Percentiles rank a stretch among this genome's conserved stretches.
Evolutionary conservation across 1,140 invertebrate species (phyloP).

Genomic region (Brachionus sp.): DNA sequence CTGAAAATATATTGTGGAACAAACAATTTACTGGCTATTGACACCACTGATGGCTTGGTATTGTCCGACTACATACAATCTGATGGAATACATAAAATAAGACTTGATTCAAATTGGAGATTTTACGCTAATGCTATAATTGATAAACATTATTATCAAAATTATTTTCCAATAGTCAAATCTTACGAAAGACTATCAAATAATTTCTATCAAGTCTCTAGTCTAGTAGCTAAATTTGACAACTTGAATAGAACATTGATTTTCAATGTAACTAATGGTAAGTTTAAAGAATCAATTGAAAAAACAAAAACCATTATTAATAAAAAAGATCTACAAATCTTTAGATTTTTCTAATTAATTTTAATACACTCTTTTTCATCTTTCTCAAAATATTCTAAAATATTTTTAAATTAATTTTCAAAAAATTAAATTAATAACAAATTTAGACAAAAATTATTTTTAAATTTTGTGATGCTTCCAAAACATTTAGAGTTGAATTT

Average conservation of each 20-base stretch:
- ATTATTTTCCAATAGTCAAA: neutral
- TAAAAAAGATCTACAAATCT: too few species aligned
- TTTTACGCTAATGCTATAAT: neutral
- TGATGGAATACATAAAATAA: neutral
- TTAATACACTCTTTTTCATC: too few species aligned
- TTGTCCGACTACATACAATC: neutral
- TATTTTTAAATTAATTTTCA: too few species aligned
- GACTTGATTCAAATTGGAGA: neutral
- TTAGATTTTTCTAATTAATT: too few species aligned
- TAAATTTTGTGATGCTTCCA: too few species aligned
- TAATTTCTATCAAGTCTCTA: neutral
- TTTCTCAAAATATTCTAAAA: too few species aligned
- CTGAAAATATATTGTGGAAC: neutral
- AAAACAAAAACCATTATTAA: neutral
- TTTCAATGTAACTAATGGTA: neutral
- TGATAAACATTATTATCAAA: neutral
- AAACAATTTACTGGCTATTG: neutral
- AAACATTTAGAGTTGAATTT: too few species aligned
- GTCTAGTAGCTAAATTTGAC: neutral
- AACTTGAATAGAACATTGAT: neutral
- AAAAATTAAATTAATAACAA: too few species aligned
- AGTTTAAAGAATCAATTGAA: neutral
- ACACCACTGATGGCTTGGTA: neutral
- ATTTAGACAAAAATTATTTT: too few species aligned
- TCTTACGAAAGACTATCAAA: neutral